Base-by-base conservation (phyloP, 1,140 invertebrate genomes). In the Colletes latitarsis region DNA sequence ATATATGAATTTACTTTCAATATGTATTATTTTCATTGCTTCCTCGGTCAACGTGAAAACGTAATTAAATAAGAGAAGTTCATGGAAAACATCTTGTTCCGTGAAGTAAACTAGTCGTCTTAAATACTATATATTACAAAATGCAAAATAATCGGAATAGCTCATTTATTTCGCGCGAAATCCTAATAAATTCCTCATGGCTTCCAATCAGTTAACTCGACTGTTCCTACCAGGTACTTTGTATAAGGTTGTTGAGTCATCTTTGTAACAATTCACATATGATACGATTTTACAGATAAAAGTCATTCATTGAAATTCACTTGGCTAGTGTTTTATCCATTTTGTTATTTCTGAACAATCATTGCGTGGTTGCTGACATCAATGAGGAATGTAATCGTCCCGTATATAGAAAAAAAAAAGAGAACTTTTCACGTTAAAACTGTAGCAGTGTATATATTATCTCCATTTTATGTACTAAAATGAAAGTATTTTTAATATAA, bases 201-300 rank as follows among this genome's bases (percentile, higher is more conserved):
- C 89, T 89, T 82, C 86, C 85, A 89, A 87, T 89, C 89, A 86
- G 83, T 84, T 86, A 86, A 88, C 81, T 88, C 89, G 85, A 90
- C 90, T 88, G 89, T 87, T 82, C 90, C 90, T 92, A 91, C 91
- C 91, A 92, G 91, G 91, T 92, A 92, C 91, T 90, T 91, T 86
- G 90, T 92, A 91, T 84, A 91, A 88, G 88, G 84, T 89, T 88
- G 77, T 89, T 89, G 84, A 66, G 86, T 81, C 77, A 88, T 82
- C 58, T 86, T 85, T 82, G 78, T 77, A 86, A 87, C 82, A 81
- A 87, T 83, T 76, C 72, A 77, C 82, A 78, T 69, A 58, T 58
- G 70, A 86, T 64, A 72, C 70, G 70, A 71, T 57, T 86, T 79
- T 77, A 83, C 43, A 79, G 72, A 75, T 73, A 86, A 74, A 86